Conservation (phyloP, 53 echinoderm and acorn worm genomes). For the Holothuria leucospilota region DNA sequence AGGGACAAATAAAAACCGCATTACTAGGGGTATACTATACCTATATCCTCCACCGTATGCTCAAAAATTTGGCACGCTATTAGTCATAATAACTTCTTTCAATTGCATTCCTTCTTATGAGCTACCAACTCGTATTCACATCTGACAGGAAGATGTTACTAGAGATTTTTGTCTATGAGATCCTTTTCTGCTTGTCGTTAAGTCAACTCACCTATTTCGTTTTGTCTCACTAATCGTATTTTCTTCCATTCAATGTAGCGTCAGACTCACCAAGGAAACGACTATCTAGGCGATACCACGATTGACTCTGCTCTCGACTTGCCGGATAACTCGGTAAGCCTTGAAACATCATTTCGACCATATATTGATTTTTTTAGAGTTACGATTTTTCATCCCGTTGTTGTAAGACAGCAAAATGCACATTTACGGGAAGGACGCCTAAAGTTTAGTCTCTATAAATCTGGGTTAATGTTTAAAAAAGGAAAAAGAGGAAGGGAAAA, state of each 20-base stretch:
- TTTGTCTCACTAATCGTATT: too few relatives aligned
- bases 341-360: conserved; percentile 2
- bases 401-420: conserved; percentile 13
- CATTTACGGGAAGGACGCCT: background rate
- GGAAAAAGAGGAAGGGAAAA: background rate
- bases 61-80: too few relatives aligned
- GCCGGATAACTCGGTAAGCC: conserved; percentile 54
- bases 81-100: too few relatives aligned
- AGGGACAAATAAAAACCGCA: too few relatives aligned
- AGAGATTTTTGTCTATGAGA: too few relatives aligned
- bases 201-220: too few relatives aligned
- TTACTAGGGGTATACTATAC: too few relatives aligned
- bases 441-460: background rate
- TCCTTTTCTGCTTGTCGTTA: too few relatives aligned
- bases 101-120: too few relatives aligned
- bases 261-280: conserved; percentile 80
- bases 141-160: too few relatives aligned
- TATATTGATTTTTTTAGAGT: conserved; percentile 33
- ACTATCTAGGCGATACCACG: conserved; percentile 74
- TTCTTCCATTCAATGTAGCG: conserved; percentile 30
- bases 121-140: too few relatives aligned
- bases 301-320: conserved; percentile 54
- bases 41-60: too few relatives aligned
- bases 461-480: conserved; percentile 34
- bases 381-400: conserved; percentile 3